Base-by-base conservation (phyloP, 2,888 invertebrate species). In the Eupeodes luniger region DNA sequence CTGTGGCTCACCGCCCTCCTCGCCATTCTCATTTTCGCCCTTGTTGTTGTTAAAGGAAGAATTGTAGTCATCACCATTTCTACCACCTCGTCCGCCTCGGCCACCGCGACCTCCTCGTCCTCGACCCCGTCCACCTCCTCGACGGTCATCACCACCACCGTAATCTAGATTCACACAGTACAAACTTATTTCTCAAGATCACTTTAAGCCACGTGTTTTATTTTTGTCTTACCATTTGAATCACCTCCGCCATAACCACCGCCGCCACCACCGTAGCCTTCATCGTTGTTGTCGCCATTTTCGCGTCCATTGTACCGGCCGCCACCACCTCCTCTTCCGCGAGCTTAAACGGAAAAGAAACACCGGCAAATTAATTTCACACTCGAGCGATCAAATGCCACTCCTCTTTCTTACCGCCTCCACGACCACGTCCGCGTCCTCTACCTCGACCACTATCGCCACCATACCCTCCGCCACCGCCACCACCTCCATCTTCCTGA, bases 301-400 rank as follows among this genome's bases (percentile, higher is more conserved):
- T 93, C 92, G 11, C 82, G 7, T 93, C 90, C 55, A 0, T 93
- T 92, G 0, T 94, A 94, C 0, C 94, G 91, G 0, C 94, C 93
- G 10, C 85, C 84, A 34, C 85, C 84, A 34, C 82, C 55, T 27
- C 87, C 67, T 66, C 81, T 16, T 5, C 85, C 78, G 27, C 67
- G 27, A 36, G 57, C 61, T 40, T 76, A 27, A 27, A 16, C 40
- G 27, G 11, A 1, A 59, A 27, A 27, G 27, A 27, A 1, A 55
- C 7, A 62, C 11, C 16, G 16, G 79, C 83, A 19, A 89, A 81
- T 82, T 89, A n/a, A 88, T 83, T 36, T 78, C n/a, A 12, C 16
- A 27, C 49, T 74, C 19, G 1, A 40, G 66, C n/a, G 19, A 76
- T 44, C 10, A 27, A 51, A 19, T 12, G 49, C 34, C 11, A 44